These are phyloP conservation scores for fruit fly (Drosophila melanogaster) DNA, from an alignment of 1,140 invertebrate genomes.

Conservation along the genomic window Release_6_plus_ISO1_MT NC_004354.4:5836501-5837000, in stretches of 20 bases:
- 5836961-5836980: conserved; percentile 86
- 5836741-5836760: conserved; percentile 86
- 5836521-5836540: conserved; percentile 3
- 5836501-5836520: conserved; percentile 10
- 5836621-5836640: not conserved
- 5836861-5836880: conserved; percentile 90
- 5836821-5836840: conserved; percentile 90
- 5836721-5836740: conserved; percentile 83
- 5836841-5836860: conserved; percentile 89
- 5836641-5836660: not conserved
- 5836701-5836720: not conserved
- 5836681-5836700: not conserved
- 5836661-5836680: not conserved
- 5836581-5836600: not conserved
- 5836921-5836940: not conserved
- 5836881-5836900: conserved; percentile 88
- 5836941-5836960: not conserved
- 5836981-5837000: conserved; percentile 89
- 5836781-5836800: conserved; percentile 86
- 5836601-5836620: not conserved
- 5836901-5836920: not conserved
- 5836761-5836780: conserved; percentile 88
- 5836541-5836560: not conserved
- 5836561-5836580: not conserved
- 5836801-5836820: conserved; percentile 89